A percentile compares a stretch with the other conserved stretches of the same genome.
phyloP scores from a whole-genome alignment of 2,113 vertebrate species.

The Silurus meridionalis region DNA sequence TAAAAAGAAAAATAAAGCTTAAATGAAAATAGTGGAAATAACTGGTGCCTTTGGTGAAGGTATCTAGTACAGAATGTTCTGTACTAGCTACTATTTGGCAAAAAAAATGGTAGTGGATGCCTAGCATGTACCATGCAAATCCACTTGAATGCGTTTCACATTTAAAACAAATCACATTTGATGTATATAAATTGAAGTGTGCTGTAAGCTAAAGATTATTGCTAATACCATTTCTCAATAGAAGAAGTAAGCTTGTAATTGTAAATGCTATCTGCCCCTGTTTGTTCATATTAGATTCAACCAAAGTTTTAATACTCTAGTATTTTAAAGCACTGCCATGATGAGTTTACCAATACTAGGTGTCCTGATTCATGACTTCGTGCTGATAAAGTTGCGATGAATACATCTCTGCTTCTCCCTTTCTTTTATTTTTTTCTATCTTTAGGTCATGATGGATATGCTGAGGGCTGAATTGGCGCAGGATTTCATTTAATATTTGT shows the following conservation, averaged over 20 bases:
- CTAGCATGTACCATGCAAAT: too few relatives aligned
- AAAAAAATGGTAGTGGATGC: neutral
- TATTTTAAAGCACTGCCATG: constrained; percentile 2
- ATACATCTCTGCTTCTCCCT: constrained; percentile 25
- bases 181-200: neutral
- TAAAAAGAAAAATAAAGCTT: neutral
- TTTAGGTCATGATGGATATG: constrained; percentile 56
- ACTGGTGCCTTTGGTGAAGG: neutral
- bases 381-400: constrained; percentile 42
- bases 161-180: neutral
- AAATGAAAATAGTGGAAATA: neutral
- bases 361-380: constrained; percentile 36
- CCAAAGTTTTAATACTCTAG: constrained; percentile 17
- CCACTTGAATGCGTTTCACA: neutral
- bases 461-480: constrained; percentile 48
- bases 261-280: constrained; percentile 25
- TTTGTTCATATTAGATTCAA: constrained; percentile 40
- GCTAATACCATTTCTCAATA: neutral
- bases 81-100: neutral
- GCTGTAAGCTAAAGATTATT: neutral
- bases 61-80: neutral
- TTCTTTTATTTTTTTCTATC: constrained; percentile 13
- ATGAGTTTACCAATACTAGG: constrained; percentile 23
- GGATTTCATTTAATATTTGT: constrained; percentile 57
- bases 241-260: neutral